Base-by-base conservation (phyloP, 2,113 vertebrate species). In the Tretioscincus oriximinensis region DNA sequence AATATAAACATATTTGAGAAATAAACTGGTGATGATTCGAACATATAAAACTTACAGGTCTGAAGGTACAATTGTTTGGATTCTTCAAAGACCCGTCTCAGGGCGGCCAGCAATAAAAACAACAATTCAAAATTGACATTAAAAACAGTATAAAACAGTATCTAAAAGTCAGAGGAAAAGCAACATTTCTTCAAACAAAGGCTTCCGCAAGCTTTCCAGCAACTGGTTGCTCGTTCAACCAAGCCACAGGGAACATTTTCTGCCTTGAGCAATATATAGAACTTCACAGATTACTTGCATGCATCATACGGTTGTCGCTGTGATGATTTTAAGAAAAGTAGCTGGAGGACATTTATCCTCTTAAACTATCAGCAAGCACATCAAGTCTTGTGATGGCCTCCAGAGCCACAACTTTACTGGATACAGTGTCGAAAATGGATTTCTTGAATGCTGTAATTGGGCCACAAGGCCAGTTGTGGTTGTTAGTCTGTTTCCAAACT, bases 391-490 rank as follows among this genome's bases (percentile, higher is more conserved):
- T 31, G 26, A 35, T 81, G 22, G 24, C 1, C 60, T 64, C 45
- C 18, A 35, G 71, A 58, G 63, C 1, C 22, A 21, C 64, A 67
- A 14, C 74, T 58, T 18, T 58, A 14, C 11, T 58, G 14, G 54
- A 58, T 14, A 58, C 54, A 58, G 71, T 54, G 20, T 29, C 35
- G 41, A n/a, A 81, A 2, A n/a, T 18, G 31, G 21, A 28, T 65
- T 73, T 4, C 72, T 73, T 41, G 64, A 18, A 9, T 2, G 10
- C 70, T 65, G 31, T 72, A 51, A 26, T 73, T 6, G 77, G 2
- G 11, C 0, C 7, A 58, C 71, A 26, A 22, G 58, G 1, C 20
- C 0, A 7, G 7, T 1, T 31, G 1, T 3, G 1, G 0, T 63
- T 24, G 2, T 28, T 28, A 74, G 45, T 73, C 11, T 21, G 18